Evolutionary conservation across 1,140 invertebrate species (phyloP), one percentile per base, ranked within the genome.

Genomic region (Drosophila aff.): DNA sequence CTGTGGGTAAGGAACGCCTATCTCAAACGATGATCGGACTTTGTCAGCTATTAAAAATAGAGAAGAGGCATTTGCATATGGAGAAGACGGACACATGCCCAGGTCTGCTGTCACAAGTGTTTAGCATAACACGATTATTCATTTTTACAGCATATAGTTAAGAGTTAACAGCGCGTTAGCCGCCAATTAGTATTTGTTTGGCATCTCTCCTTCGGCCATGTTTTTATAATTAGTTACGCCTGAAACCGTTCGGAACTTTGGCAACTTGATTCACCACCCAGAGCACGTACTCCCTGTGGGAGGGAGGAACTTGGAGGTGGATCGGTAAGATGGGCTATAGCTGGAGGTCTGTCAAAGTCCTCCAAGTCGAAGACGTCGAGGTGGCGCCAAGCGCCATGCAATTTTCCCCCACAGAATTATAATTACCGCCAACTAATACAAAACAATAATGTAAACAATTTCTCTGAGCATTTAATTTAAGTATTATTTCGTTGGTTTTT

Each of bases 381-480:
- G 60, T 84, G 85, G 84, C 84, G 84, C 85, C 84, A 75, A 80
- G 82, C 83, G 84, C 78, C 69, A 73, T 76, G 78, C 66, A 57
- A 76, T 66, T 77, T 79, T 65, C 68, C 69, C 49, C 59, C 36
- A 73, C 71, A 52, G 71, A 74, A 74, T 74, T 74, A 74, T 74
- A 74, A 74, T 60, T 72, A 67, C 69, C 52, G 47, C 61, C 60
- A 76, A 80, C 77, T 74, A 81, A 89, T 74, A 74, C 81, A 74
- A 81, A 84, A 75, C 31, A 76, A 84, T 84, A 84, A 89, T 81
- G 52, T 49, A 68, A 55, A 57, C 60, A 77, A 66, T 83, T 79
- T 78, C 65, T 81, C 65, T 9, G 36, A 69, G 50, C 69, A 76
- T 78, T 85, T 72, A 63, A 69, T 84, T 78, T 71, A 43, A 33